Conservation (phyloP, 2,113 vertebrate genomes). For the Tachycineta bicolor region DNA sequence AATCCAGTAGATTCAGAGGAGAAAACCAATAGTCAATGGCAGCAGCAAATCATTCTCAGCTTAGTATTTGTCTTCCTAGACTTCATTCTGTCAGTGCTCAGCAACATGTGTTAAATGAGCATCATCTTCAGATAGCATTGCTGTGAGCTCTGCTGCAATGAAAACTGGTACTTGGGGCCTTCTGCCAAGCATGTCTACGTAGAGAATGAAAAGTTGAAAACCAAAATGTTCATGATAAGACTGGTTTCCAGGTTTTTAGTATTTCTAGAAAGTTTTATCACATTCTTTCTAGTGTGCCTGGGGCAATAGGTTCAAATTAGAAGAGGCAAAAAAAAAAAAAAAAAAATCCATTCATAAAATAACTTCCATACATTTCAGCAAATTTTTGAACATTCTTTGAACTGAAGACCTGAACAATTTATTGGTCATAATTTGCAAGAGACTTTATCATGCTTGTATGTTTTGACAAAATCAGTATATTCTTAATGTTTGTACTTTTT, state of each 20-base stretch:
- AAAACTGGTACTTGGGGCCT: neutral
- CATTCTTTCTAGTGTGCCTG: neutral
- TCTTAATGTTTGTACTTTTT: neutral
- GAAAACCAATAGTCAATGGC: neutral
- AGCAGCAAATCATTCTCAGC: neutral
- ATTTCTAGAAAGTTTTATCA: neutral
- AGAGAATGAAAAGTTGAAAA: neutral
- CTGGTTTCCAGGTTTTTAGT: neutral
- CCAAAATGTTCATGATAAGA: neutral
- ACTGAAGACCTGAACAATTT: neutral
- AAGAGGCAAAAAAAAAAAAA: neutral
- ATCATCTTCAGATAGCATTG: neutral
- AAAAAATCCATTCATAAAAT: neutral
- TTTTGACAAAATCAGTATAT: neutral
- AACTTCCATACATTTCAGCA: neutral
- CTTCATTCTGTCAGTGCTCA: neutral
- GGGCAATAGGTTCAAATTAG: neutral
- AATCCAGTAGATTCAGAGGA: neutral
- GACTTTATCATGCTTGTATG: neutral
- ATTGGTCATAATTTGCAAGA: neutral
- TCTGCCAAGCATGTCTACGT: neutral
- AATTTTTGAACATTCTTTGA: neutral
- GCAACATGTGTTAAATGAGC: neutral
- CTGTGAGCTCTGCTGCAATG: neutral
- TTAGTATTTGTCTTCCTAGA: neutral